Evolutionary conservation across 2,797 vertebrate species (phyloP).

Genomic region (Psittacula derbiana): DNA sequence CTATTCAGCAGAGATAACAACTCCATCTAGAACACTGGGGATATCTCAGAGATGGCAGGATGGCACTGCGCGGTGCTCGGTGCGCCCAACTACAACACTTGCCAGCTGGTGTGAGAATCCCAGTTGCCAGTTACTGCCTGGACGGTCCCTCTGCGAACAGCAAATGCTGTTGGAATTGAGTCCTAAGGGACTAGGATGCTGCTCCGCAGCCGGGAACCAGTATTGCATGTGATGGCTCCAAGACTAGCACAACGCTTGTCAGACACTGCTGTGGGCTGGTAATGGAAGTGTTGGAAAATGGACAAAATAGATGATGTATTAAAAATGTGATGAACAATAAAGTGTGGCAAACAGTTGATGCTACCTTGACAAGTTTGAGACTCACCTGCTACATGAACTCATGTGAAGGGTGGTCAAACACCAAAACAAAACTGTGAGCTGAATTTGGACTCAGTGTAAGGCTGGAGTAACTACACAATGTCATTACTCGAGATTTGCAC

Average conservation of each 20-base stretch:
- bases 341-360: neutral
- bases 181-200: neutral
- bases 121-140: neutral
- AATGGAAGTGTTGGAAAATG: neutral
- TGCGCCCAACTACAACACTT: neutral
- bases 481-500: neutral
- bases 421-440: neutral
- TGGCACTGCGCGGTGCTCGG: neutral
- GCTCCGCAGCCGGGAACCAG: neutral
- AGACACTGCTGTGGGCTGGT: neutral
- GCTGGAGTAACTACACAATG: neutral
- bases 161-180: neutral
- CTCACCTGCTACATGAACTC: neutral
- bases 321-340: neutral
- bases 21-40: neutral
- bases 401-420: neutral
- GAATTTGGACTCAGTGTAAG: neutral
- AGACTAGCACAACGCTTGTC: neutral
- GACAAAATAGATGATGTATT: neutral
- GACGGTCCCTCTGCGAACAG: neutral
- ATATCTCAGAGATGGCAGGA: neutral
- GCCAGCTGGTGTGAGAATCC: neutral
- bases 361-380: neutral
- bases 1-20: conserved; percentile 35
- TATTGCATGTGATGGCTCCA: neutral